Base-by-base conservation (phyloP, 1,140 invertebrate genomes). In the Drosophila bocki region DNA sequence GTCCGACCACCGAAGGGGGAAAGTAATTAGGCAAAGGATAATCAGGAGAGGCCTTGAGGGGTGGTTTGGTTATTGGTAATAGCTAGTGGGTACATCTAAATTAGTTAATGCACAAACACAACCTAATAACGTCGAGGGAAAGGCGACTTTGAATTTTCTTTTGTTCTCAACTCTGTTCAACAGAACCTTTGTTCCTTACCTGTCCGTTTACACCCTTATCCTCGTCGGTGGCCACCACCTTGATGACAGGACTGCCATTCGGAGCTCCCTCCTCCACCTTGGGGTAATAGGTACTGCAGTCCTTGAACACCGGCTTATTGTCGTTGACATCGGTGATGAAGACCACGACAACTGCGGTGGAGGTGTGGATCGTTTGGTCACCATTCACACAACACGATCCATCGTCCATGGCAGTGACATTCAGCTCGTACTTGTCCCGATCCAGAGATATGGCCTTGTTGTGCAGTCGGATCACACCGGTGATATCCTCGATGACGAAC, bases 261-360 rank as follows among this genome's bases (percentile, higher is more conserved):
- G 97, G 96, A 8, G 97, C 97, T 0, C 97, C 97, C 93, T 98
- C 98, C 93, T 98, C 96, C 0, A 98, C 97, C 94, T 98, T 98
- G 1, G 98, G 97, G 87, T 96, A 96, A 91, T 99, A 99, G 7
- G 96, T 97, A 1, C 95, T 95, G 92, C 98, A 99, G 75, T 98
- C 97, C 92, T 98, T 97, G 86, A 99, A 99, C 32, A 98, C 96
- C 0, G 98, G 98, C 84, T 98, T 98, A 91, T 98, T 98, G 79
- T 99, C 98, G 91, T 99, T 99, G 1, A 99, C 98, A 90, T 99
- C 98, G 1, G 98, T 99, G 48, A 99, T 98, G 84, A 98, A 98
- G 0, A 99, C 98, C 2, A 99, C 98, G 3, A 99, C 98, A 0
- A 99, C 97, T n/a, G 98, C 98, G 0, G 98, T 98, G 22, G 96